Evolutionary conservation across 53 echinoderm and acorn worm species (phyloP).

Genomic region (Paracentrotus lividus): DNA sequence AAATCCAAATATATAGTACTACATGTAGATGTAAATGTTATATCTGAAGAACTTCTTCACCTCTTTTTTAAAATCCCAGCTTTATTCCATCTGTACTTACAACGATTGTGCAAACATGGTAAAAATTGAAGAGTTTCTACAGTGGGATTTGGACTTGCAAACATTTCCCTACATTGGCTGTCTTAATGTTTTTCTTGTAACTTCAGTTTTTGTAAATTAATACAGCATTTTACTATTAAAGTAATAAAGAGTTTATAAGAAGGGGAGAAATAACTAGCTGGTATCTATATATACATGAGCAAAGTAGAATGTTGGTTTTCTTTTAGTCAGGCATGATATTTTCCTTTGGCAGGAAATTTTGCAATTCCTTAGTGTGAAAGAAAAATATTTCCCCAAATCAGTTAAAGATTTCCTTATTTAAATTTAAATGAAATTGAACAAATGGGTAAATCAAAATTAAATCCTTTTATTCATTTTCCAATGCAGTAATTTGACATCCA

Average conservation of each 20-base stretch:
- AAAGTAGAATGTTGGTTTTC: neutral
- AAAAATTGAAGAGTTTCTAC: no score
- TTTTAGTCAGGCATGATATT: neutral
- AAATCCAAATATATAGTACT: neutral
- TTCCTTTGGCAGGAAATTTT: neutral
- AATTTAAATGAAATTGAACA: no score
- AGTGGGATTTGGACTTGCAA: no score
- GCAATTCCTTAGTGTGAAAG: neutral
- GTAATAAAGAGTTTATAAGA: neutral
- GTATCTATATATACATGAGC: neutral
- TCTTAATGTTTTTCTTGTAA: no score
- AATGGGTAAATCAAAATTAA: no score
- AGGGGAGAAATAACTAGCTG: neutral
- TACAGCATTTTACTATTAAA: neutral
- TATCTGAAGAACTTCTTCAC: no score
- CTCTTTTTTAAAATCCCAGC: neutral
- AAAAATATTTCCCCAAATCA: no score
- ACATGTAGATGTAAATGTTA: neutral
- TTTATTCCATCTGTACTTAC: neutral
- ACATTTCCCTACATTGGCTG: no score
- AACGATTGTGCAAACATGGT: no score
- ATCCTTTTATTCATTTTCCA: no score
- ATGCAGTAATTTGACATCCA: no score
- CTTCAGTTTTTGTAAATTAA: neutral
- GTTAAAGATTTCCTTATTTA: no score